These are phyloP conservation scores for Clarias pachynema DNA, from an alignment of 2,797 vertebrate genomes.

Conservation along the genomic window DNA sequence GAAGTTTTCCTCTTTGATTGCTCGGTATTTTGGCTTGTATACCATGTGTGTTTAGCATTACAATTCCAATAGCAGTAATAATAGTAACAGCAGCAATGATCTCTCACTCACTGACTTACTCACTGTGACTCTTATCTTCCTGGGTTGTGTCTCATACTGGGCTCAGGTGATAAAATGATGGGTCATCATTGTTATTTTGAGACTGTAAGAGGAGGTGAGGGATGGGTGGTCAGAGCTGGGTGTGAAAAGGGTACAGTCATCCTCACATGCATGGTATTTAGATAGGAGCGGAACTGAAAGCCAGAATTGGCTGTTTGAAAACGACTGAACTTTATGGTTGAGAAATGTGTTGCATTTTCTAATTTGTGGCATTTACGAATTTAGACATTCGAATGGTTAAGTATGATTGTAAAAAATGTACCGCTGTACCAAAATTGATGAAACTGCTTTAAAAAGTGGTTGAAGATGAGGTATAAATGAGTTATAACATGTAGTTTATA, in stretches of 20 bases:
- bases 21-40: no score
- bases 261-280: conserved; percentile 18
- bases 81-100: no score
- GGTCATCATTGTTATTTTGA: conserved; percentile 4
- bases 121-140: background rate
- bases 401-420: background rate
- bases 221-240: background rate
- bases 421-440: background rate
- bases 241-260: background rate
- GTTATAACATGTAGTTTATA: background rate
- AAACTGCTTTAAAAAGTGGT: background rate
- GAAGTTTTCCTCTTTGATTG: background rate
- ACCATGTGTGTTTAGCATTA: background rate
- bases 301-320: background rate
- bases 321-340: background rate
- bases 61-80: background rate
- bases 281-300: background rate
- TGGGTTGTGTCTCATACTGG: background rate
- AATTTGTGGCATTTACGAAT: background rate
- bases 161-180: background rate
- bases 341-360: background rate
- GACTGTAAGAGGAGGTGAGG: background rate
- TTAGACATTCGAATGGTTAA: background rate
- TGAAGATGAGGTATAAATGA: background rate
- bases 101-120: background rate